Percentiles rank a stretch among this genome's conserved stretches.
Conservation (phyloP, 2,113 vertebrate genomes). For the Hippocampus barbouri region DNA sequence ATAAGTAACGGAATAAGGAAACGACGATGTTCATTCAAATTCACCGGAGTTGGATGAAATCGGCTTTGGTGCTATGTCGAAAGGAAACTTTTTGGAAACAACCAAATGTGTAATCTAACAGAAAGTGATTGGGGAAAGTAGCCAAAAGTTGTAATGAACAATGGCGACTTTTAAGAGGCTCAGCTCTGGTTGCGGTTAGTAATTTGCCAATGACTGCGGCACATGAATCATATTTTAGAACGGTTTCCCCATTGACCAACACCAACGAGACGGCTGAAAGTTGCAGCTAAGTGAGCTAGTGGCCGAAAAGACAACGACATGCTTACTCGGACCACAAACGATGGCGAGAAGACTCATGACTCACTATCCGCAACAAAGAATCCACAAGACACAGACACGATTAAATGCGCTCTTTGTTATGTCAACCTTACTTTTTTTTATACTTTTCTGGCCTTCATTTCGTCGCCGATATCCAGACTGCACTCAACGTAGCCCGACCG, state of each 20-base stretch:
- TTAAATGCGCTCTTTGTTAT: too few species aligned
- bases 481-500: slow-evolving; percentile 12
- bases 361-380: too few species aligned
- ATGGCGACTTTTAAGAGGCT: neutral
- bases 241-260: neutral
- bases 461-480: slow-evolving; percentile 20
- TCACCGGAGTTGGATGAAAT: neutral
- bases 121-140: slow-evolving; percentile 3
- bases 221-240: neutral
- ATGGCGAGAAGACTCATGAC: neutral
- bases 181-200: neutral
- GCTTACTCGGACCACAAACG: neutral
- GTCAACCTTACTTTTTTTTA: slow-evolving; percentile 43
- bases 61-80: neutral
- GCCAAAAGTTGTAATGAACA: neutral
- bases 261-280: neutral
- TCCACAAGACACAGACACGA: neutral
- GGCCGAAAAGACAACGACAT: slow-evolving; percentile 45
- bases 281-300: slow-evolving; percentile 12
- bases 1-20: rapidly evolving
- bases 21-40: neutral
- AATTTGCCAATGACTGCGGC: neutral
- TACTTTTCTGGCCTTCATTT: slow-evolving; percentile 33
- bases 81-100: neutral
- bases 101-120: neutral